Evolutionary conservation across 1,140 invertebrate genomes (phyloP), one percentile per base, ranked within the genome.

Genomic region (Aphidius ervi): DNA sequence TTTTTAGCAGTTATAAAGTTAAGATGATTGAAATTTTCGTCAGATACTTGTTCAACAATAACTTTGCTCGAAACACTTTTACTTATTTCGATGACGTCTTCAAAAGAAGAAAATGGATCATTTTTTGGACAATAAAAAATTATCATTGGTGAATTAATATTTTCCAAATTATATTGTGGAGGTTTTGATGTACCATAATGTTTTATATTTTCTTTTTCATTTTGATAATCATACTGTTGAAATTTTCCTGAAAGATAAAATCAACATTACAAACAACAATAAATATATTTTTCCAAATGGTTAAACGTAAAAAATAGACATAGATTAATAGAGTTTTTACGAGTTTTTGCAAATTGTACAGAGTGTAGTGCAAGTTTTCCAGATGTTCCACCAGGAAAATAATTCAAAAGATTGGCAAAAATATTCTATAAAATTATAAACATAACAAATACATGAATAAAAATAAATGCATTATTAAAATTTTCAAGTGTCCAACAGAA

Each of bases 401-500:
- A 41, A 16, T 40, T 41, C 8, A 54, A 54, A 4, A 54, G 41
- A 16, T 54, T 39, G 0, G 39, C n/a, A 16, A 16, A 5, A 7
- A 4, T 10, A 42, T 54, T 40, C 52, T 54, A 39, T 9, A 54
- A 54, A 2, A 23, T 23, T 23, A 16, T 9, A 23, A 23, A 5
- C 5, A 20, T 43, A 6, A 9, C 1, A 43, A 43, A 9, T 43
- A 7, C 6, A 43, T 43, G 42, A 43, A 7, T 6, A 43, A 7
- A 9, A 43, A 43, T 43, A 43, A 6, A 43, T 43, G 6, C 9
- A 7, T 43, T 43, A 43, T 43, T 43, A 9, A 43, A 6, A 6
- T 6, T 6, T 6, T 1, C 9, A 9, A 1, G 42, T 58, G 69
- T 79, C 42, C 1, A 7, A 6, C 9, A 43, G 42, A 1, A 16